phyloP scores from a whole-genome alignment of 2,888 invertebrate genomes.

The Thecocarcelia acutangulata region DNA sequence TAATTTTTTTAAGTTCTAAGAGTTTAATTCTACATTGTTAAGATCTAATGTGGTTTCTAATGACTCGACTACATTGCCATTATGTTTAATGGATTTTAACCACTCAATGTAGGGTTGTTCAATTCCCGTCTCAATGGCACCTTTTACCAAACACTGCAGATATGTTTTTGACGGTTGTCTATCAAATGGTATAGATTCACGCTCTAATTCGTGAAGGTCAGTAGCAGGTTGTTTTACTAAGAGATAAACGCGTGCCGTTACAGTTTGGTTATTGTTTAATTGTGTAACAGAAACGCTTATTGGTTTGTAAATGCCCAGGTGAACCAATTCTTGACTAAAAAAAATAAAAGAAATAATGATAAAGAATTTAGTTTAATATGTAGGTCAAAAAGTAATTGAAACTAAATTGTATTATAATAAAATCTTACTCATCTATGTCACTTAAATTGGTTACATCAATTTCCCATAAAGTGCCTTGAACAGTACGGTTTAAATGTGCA shows the following conservation, averaged over 20 bases:
- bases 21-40: constrained; percentile 70
- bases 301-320: constrained; percentile 85
- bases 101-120: constrained; percentile 87
- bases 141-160: constrained; percentile 80
- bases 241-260: constrained; percentile 88
- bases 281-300: constrained; percentile 84
- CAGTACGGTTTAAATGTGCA: constrained; percentile 71
- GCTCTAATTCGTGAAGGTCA: constrained; percentile 78
- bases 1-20: neutral
- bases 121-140: constrained; percentile 82
- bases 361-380: neutral
- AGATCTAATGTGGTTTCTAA: constrained; percentile 80
- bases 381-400: constrained; percentile 68
- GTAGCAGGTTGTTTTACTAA: constrained; percentile 84
- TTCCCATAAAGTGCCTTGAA: constrained; percentile 91
- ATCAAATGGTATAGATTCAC: constrained; percentile 82
- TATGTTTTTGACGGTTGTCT: constrained; percentile 91
- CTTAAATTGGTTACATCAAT: constrained; percentile 84
- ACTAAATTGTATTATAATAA: no score
- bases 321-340: constrained; percentile 76
- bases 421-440: constrained; percentile 86
- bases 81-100: constrained; percentile 87
- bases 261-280: constrained; percentile 79
- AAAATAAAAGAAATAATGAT: constrained; percentile 6
- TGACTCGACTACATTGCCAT: constrained; percentile 84